Conservation (phyloP, 2,888 invertebrate genomes). For the Pinctada fucata region DNA sequence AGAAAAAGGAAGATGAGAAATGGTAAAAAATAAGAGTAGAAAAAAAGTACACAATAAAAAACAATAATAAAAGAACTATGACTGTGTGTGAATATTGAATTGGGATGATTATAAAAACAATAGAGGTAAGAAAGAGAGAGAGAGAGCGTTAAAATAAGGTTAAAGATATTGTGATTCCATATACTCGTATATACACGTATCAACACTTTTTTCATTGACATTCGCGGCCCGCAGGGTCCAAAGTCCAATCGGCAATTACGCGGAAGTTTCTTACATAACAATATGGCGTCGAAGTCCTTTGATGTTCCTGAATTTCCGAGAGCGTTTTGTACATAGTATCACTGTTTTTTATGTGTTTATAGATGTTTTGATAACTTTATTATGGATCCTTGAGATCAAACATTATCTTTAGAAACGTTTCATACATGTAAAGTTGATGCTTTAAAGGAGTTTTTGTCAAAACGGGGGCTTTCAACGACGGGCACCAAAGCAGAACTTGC, state of each 20-base stretch:
- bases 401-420: not conserved
- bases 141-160: no score
- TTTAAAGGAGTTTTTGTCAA: not conserved
- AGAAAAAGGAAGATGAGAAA: no score
- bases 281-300: not conserved
- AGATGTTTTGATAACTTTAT: not conserved
- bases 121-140: no score
- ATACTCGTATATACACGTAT: no score
- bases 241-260: slow-evolving; percentile 1
- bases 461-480: not conserved
- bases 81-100: no score
- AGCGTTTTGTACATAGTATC: not conserved
- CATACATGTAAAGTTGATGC: not conserved
- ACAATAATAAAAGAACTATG: no score
- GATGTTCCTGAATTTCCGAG: not conserved
- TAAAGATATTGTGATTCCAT: no score
- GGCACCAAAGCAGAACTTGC: not conserved
- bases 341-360: not conserved
- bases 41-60: no score
- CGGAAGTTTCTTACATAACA: not conserved
- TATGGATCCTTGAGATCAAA: not conserved
- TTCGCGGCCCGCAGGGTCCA: not conserved
- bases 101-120: no score
- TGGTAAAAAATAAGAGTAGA: no score
- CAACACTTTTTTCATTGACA: not conserved